Evolutionary conservation across 1,140 invertebrate genomes (phyloP), one percentile per base, ranked within the genome.

Genomic region (Chironomus striatipennis): DNA sequence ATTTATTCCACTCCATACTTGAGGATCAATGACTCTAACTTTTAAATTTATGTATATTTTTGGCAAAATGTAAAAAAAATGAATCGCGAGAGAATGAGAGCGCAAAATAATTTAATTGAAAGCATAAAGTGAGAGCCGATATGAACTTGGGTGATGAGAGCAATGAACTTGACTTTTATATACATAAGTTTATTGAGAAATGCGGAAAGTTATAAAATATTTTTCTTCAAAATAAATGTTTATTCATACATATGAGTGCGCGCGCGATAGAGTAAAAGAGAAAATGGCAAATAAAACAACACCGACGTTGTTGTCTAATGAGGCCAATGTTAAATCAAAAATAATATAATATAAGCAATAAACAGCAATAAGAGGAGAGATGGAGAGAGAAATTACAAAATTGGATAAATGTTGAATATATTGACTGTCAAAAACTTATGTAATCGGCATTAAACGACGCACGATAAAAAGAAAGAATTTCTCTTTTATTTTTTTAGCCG

Each of bases 351-450:
- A 57, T 57, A 12, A 10, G n/a, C 9, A 12, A 57, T 57, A 12
- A 10, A 7, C 1, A 10, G n/a, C 9, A 12, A 57, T 57, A 12
- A 10, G 47, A 57, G 9, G 47, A 34, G 24, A 34, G 24, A 34
- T 34, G 24, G 24, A 34, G 47, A 12, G 47, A n/a, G n/a, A 57
- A n/a, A 57, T 10, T 57, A n/a, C 9, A 57, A 57, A 57, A 57
- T 12, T 12, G 47, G 10, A 57, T 10, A 57, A n/a, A 57, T 12
- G n/a, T n/a, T 57, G n/a, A 57, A 57, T 57, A 12, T 57, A 57
- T 57, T 57, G 47, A 57, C 47, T 57, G 47, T 57, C 47, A 57
- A 57, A 57, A 57, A 57, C 9, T 57, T 57, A 57, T 57, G 47
- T 57, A 57, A 57, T 57, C 47, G n/a, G n/a, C 47, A 34, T 34